Base-by-base conservation (phyloP, 1,140 invertebrate genomes). In the Babylonia areolata region DNA sequence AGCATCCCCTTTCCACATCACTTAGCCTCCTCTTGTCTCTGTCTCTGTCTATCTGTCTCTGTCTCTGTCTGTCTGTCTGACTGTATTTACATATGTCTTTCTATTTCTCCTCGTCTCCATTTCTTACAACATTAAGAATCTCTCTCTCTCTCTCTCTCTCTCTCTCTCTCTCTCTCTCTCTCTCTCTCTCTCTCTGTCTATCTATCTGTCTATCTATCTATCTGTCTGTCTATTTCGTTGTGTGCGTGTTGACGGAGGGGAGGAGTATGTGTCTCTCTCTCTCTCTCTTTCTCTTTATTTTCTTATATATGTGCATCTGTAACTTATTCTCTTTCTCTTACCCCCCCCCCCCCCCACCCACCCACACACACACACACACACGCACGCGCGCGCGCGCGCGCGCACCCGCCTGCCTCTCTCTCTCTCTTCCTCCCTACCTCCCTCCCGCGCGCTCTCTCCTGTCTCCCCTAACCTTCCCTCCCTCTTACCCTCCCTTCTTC, bases 321-420 rank as follows among this genome's bases (percentile, higher is more conserved):
- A 5, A 42, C 35, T 35, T 2, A 5, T 5, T 28, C 77, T 42
- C 77, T 79, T 28, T 42, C 35, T 37, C 71, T 20, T 20, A 35
- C 5, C 20, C 35, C 11, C 35, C 35, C 71, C 20, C n/a, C 35
- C 73, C 23, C 58, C 23, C 42, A 46, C 42, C 3, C 54, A 83
- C 54, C 64, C 81, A 46, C 54, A 83, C 81, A 64, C 81, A 69
- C 54, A 83, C 54, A 69, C 51, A 83, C 81, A 69, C 81, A 83
- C 81, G 54, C 81, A 83, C 79, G 39, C 79, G 46, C 79, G 39
- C 79, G 46, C 79, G 39, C 79, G 46, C 79, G 33, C 79, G 15
- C 35, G 39, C 37, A 51, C 40, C 23, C 42, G 1, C 42, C 46
- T 12, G 0, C 46, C 46, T 17, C 46, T 17, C 46, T 17, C 46